A percentile compares a stretch with the other conserved stretches of the same genome.
These are phyloP conservation scores for Chionis minor DNA, from an alignment of 2,113 vertebrate genomes.

Conservation along the genomic window DNA sequence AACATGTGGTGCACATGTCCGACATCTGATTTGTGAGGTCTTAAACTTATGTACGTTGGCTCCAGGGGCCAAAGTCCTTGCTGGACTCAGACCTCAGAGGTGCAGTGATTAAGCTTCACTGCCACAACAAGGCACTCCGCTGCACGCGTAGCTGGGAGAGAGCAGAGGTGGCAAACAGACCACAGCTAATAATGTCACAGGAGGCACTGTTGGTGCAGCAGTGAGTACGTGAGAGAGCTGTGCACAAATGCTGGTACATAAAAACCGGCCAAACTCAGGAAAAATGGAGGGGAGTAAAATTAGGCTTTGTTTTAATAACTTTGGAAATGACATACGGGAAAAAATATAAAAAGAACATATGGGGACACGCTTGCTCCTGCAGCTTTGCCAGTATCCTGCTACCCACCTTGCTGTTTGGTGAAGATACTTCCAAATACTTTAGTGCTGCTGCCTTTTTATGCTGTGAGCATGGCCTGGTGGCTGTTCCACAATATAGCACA, in stretches of 20 bases:
- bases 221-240: neutral
- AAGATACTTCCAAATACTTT: neutral
- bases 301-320: neutral
- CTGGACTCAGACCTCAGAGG: neutral
- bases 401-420: neutral
- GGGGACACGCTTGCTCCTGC: neutral
- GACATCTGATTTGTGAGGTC: neutral
- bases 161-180: neutral
- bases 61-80: neutral
- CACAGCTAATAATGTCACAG: neutral
- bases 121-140: neutral
- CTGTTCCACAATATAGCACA: neutral
- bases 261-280: neutral
- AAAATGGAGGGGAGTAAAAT: neutral
- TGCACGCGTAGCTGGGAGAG: neutral
- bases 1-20: neutral
- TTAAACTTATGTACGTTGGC: neutral
- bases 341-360: constrained; percentile 19
- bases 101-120: neutral
- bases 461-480: neutral
- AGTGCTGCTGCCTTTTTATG: neutral
- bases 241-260: neutral
- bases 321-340: neutral
- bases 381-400: neutral
- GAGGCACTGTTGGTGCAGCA: neutral